Conservation (phyloP, 2,113 vertebrate genomes). For the Delphinus delphis region DNA sequence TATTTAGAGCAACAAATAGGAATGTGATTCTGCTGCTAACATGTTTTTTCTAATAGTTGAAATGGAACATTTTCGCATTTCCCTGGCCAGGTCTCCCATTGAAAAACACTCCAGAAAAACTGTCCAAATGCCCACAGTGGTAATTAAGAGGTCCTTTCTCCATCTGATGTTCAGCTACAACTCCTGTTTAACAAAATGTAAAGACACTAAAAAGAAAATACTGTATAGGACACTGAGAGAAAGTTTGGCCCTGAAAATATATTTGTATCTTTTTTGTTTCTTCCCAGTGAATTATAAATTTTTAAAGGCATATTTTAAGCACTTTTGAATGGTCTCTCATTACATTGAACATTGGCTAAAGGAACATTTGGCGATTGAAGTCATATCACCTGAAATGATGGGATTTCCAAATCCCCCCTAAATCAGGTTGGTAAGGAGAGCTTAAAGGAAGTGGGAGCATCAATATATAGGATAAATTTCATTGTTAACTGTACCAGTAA, state of each 20-base stretch:
- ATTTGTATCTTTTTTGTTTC: neutral
- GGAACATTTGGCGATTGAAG: neutral
- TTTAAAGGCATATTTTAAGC: neutral
- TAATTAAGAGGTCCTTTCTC: neutral
- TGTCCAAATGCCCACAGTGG: neutral
- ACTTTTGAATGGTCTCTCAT: neutral
- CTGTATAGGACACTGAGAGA: neutral
- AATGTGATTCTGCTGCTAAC: neutral
- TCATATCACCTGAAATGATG: neutral
- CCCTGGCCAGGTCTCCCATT: neutral
- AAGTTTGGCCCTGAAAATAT: neutral
- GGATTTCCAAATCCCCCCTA: neutral
- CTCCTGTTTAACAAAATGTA: neutral
- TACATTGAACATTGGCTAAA: neutral
- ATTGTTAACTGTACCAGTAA: neutral
- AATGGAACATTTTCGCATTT: neutral
- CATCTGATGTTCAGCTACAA: neutral
- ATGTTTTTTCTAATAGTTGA: neutral
- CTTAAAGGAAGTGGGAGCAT: neutral
- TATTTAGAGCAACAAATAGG: conserved; percentile 32
- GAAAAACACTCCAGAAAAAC: neutral
- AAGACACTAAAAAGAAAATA: neutral
- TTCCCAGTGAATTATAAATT: neutral
- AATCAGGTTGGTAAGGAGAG: neutral
- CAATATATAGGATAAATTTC: neutral